phyloP scores from a whole-genome alignment of 2,113 vertebrate genomes.

The Chaetura pelagica region DNA sequence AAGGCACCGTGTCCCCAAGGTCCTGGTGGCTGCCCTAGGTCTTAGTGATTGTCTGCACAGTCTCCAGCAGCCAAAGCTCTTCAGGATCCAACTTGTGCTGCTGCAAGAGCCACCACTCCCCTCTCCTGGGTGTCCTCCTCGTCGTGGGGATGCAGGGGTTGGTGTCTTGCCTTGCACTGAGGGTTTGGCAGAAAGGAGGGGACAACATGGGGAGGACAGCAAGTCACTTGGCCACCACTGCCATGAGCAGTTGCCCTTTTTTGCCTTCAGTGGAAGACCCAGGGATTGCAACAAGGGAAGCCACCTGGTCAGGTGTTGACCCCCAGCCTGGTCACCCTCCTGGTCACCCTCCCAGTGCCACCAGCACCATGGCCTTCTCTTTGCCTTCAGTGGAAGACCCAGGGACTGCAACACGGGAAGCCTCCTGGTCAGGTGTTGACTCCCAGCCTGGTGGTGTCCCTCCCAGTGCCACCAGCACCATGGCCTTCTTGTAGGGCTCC shows the following conservation, averaged over 20 bases:
- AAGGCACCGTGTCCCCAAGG: rapidly evolving
- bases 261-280: background rate
- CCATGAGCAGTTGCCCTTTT: background rate
- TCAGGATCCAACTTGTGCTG: background rate
- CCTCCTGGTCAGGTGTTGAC: background rate
- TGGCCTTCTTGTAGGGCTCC: background rate
- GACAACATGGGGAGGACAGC: background rate
- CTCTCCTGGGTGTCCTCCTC: background rate
- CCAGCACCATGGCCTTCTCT: background rate
- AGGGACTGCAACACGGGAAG: background rate
- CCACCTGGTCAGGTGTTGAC: background rate
- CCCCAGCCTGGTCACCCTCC: too few species aligned
- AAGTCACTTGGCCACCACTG: background rate
- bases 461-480: background rate
- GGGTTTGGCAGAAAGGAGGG: background rate
- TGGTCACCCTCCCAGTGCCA: background rate
- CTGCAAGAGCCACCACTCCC: background rate
- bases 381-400: background rate
- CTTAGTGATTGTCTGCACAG: background rate
- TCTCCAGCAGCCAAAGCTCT: background rate
- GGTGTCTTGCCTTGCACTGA: background rate
- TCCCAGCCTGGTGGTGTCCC: background rate
- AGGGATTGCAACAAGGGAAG: background rate
- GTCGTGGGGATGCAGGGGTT: background rate
- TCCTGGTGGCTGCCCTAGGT: background rate